Conservation (phyloP, 2,113 vertebrate species). For the Tenrec ecaudatus region DNA sequence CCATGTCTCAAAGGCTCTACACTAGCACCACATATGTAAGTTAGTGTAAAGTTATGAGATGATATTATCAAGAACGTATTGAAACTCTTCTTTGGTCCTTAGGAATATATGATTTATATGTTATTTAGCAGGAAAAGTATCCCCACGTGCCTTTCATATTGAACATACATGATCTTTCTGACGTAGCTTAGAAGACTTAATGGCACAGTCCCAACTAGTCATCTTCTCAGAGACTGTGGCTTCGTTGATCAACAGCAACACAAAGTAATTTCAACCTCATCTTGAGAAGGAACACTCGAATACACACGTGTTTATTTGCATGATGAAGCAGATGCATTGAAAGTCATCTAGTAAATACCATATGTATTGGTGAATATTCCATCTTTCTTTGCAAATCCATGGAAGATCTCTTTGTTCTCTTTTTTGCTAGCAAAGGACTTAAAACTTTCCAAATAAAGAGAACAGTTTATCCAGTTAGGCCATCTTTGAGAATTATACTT, state of each 20-base stretch:
- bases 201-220: neutral
- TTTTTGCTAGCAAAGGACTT: conserved; percentile 36
- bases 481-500: conserved; percentile 55
- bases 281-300: neutral
- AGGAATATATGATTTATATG: neutral
- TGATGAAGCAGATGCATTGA: neutral
- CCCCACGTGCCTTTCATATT: neutral
- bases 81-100: neutral
- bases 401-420: neutral
- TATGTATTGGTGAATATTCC: neutral
- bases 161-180: neutral
- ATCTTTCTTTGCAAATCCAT: neutral
- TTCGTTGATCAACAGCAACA: neutral
- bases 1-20: neutral
- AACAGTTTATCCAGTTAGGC: neutral
- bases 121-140: neutral
- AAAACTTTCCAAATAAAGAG: conserved; percentile 30
- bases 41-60: neutral
- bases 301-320: neutral
- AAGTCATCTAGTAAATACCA: neutral
- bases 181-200: neutral
- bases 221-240: neutral
- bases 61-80: neutral
- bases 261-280: neutral
- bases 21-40: neutral